Percentiles rank a stretch among this genome's conserved stretches.
phyloP scores from a whole-genome alignment of 2,113 vertebrate species.

The Spermophilus dauricus region DNA sequence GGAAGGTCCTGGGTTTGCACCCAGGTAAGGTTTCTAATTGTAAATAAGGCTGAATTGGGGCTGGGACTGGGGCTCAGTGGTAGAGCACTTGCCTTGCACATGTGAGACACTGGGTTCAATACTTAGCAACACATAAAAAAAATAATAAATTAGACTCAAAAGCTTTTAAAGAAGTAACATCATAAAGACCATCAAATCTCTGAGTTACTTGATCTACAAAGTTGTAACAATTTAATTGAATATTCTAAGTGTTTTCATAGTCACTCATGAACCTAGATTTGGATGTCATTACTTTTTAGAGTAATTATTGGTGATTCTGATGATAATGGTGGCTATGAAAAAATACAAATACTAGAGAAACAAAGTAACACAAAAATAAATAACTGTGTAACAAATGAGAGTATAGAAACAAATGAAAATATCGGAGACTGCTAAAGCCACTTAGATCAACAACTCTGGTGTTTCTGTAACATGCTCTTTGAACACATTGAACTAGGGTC shows the following conservation, averaged over 20 bases:
- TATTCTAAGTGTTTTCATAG: background rate
- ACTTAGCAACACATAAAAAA: no score
- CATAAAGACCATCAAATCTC: no score
- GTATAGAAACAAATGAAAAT: constrained; percentile 17
- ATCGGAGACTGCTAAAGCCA: background rate
- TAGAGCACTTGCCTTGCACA: no score
- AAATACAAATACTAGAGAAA: constrained; percentile 46
- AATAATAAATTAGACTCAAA: no score
- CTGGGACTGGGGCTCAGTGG: no score
- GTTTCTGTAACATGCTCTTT: background rate
- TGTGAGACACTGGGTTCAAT: no score
- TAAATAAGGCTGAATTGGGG: background rate
- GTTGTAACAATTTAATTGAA: background rate
- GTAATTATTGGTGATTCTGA: constrained; percentile 51
- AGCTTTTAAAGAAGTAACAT: no score
- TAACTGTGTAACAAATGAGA: background rate
- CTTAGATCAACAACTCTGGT: background rate
- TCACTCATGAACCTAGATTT: constrained; percentile 21
- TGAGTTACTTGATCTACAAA: no score
- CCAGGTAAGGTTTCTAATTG: background rate
- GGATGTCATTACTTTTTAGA: constrained; percentile 21
- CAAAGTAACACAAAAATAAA: constrained; percentile 59
- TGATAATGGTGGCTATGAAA: constrained; percentile 58
- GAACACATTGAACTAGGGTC: background rate
- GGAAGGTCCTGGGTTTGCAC: no score